A percentile compares a stretch with the other conserved stretches of the same genome.
Evolutionary conservation across 1,140 invertebrate species (phyloP).

Genomic region (Solenopsis fugax): DNA sequence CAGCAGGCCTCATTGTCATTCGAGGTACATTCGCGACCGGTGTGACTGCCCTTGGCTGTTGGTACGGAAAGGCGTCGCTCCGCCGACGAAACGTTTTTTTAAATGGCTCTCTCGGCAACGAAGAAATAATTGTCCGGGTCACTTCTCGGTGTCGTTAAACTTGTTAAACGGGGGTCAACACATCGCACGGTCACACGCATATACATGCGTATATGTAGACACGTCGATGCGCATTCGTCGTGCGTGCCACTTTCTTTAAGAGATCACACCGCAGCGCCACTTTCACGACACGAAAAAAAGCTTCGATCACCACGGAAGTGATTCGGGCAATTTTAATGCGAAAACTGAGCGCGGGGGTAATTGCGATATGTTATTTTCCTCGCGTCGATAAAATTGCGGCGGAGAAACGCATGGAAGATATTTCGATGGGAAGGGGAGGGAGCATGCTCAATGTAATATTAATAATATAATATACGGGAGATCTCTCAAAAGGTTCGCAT

Average conservation of each 20-base stretch:
- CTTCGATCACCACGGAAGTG: not conserved
- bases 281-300: slow-evolving; percentile 39
- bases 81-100: slow-evolving; percentile 64
- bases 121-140: slow-evolving; percentile 72
- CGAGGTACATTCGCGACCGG: slow-evolving; percentile 62
- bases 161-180: slow-evolving; percentile 69
- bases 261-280: not conserved
- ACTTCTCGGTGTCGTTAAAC: slow-evolving; percentile 72
- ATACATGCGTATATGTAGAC: too few species aligned
- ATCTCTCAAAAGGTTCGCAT: not conserved
- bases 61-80: slow-evolving; percentile 69
- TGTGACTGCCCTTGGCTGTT: slow-evolving; percentile 72
- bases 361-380: slow-evolving; percentile 18
- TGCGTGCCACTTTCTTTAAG: slow-evolving; percentile 44
- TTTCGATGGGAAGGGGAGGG: not conserved
- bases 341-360: slow-evolving; percentile 14
- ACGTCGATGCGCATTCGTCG: not conserved
- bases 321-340: slow-evolving; percentile 44
- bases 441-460: not conserved
- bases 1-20: slow-evolving; percentile 69
- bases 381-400: slow-evolving; percentile 22
- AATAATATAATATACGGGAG: not conserved
- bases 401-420: slow-evolving; percentile 14
- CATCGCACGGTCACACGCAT: not conserved
- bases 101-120: slow-evolving; percentile 56